Evolutionary conservation across 92 coral and sea anemone species (phyloP).

Genomic region (Actinernus sp.): DNA sequence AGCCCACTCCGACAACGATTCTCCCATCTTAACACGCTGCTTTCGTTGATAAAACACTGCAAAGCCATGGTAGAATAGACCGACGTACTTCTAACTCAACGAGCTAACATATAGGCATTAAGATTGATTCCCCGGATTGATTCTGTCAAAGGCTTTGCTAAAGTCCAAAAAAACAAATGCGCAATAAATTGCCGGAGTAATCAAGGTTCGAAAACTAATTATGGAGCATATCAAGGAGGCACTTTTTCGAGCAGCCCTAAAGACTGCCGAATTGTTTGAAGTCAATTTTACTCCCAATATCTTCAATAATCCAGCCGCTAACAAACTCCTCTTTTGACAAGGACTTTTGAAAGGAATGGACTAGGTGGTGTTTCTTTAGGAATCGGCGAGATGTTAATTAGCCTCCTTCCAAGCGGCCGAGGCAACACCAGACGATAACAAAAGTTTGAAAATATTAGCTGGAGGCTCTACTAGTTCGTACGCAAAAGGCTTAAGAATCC

Average conservation of each 20-base stretch:
- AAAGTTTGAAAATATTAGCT: too few relatives aligned
- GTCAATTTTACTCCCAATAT: conserved; percentile 10
- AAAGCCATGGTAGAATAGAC: conserved; percentile 9
- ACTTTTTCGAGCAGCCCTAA: conserved; percentile 12
- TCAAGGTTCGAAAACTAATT: conserved; percentile 32
- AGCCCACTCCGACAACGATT: conserved; percentile 37
- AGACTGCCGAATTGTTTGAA: conserved; percentile 22
- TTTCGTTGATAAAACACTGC: conserved; percentile 6
- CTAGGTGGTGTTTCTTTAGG: too few relatives aligned
- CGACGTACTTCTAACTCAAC: background rate
- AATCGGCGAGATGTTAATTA: too few relatives aligned
- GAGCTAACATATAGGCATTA: too few relatives aligned
- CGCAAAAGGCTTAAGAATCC: too few relatives aligned
- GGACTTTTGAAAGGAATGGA: too few relatives aligned
- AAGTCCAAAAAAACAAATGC: conserved; percentile 28
- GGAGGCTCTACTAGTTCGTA: too few relatives aligned
- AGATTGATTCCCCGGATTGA: too few relatives aligned
- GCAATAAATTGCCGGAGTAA: conserved; percentile 14
- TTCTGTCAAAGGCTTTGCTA: too few relatives aligned
- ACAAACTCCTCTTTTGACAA: conserved; percentile 6
- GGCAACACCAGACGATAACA: too few relatives aligned
- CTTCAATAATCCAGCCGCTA: conserved; percentile 14
- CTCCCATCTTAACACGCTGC: conserved; percentile 37
- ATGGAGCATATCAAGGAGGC: conserved; percentile 46
- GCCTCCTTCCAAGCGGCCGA: too few relatives aligned